Evolutionary conservation across 2,113 vertebrate species (phyloP).

Genomic region (Limnothrissa miodon): DNA sequence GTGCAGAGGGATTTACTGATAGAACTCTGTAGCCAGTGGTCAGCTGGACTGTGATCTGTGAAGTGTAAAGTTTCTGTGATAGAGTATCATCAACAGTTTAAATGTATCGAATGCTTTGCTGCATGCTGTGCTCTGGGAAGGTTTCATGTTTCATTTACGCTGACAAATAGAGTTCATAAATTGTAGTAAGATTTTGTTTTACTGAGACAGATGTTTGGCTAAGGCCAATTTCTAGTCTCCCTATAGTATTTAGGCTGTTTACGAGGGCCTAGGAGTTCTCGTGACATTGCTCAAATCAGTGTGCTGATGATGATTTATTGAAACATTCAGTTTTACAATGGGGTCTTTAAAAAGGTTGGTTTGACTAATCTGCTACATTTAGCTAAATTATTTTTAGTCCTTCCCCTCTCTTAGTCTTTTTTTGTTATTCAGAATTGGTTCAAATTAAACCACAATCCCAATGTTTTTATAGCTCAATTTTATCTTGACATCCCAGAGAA

Average conservation of each 20-base stretch:
- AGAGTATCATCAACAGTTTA: neutral
- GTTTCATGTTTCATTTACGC: no score
- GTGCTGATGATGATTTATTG: neutral
- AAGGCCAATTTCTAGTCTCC: neutral
- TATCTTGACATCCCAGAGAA: constrained; percentile 17
- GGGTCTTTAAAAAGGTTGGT: neutral
- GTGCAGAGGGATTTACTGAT: neutral
- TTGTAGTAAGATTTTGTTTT: neutral
- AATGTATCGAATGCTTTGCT: no score
- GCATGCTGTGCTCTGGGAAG: no score
- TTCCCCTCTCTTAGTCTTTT: neutral
- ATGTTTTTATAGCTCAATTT: neutral
- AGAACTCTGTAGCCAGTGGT: neutral
- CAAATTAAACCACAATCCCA: neutral
- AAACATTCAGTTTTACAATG: neutral
- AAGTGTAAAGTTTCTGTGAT: neutral
- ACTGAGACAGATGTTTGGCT: neutral
- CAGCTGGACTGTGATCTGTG: neutral
- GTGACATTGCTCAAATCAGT: neutral
- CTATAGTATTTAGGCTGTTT: neutral
- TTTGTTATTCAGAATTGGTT: constrained; percentile 1
- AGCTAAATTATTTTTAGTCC: neutral
- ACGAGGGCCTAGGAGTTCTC: neutral
- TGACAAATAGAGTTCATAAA: neutral
- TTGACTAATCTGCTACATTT: neutral